Conservation (phyloP, 2,888 invertebrate genomes). For the Macrosiphum euphorbiae region DNA sequence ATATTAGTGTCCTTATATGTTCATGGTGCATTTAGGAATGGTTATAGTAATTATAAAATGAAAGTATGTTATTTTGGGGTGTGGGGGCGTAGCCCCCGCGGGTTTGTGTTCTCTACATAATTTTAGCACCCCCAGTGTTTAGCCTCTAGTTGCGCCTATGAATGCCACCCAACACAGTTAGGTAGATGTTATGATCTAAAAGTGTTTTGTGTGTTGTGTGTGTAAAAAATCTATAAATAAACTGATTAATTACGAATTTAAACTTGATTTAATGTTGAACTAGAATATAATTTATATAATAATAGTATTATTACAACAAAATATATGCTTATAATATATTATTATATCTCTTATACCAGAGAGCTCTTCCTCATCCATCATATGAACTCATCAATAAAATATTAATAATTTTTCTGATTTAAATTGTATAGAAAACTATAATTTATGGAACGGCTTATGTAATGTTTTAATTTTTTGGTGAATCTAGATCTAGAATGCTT, state of each 20-base stretch:
- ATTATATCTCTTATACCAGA: not conserved
- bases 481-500: not conserved
- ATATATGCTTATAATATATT: not conserved
- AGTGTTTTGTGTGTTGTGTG: not conserved
- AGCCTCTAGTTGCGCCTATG: no score
- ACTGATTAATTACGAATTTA: not conserved
- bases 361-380: not conserved
- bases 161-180: no score
- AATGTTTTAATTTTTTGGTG: not conserved
- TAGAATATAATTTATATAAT: not conserved
- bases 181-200: not conserved
- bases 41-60: no score
- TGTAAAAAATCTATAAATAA: not conserved
- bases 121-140: no score
- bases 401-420: not conserved
- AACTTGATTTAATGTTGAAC: not conserved
- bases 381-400: not conserved
- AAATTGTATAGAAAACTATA: not conserved
- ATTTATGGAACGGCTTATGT: not conserved
- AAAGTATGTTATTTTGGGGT: no score
- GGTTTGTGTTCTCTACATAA: no score
- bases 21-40: no score
- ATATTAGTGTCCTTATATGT: no score
- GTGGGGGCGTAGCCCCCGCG: no score
- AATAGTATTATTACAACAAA: not conserved